These are phyloP conservation scores for Desmodus rotundus DNA, from an alignment of 2,113 vertebrate genomes.

Conservation along the genomic window DNA sequence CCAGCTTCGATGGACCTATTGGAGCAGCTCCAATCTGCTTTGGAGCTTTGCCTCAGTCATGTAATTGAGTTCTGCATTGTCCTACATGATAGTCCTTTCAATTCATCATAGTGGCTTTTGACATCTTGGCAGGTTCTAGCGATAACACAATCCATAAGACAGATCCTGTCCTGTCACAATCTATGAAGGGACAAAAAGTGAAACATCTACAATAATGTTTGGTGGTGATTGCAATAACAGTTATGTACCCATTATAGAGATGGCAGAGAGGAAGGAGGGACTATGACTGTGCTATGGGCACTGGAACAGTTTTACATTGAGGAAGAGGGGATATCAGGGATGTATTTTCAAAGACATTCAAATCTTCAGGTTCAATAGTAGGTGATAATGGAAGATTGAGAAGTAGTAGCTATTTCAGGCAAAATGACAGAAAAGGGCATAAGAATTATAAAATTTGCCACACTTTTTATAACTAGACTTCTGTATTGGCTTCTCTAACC, in stretches of 20 bases:
- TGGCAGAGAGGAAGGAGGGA: background rate
- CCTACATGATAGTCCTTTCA: background rate
- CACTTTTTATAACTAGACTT: background rate
- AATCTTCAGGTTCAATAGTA: background rate
- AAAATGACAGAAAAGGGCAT: background rate
- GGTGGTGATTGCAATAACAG: background rate
- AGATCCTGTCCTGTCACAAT: background rate
- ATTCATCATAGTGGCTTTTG: background rate
- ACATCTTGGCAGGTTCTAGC: background rate
- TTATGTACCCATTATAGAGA: background rate
- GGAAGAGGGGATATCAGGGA: background rate
- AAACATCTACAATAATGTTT: background rate
- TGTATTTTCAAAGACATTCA: background rate
- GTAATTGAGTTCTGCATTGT: background rate
- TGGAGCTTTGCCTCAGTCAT: background rate
- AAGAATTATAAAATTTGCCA: background rate
- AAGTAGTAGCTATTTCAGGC: background rate
- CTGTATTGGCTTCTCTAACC: background rate
- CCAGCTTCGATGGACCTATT: background rate
- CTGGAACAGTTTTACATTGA: background rate
- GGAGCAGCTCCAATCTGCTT: background rate
- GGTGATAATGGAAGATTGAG: background rate
- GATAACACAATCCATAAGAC: background rate
- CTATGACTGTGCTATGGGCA: background rate
- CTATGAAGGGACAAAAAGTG: background rate